Conservation (phyloP, 2,113 vertebrate genomes). For the Phyllostomus hastatus region DNA sequence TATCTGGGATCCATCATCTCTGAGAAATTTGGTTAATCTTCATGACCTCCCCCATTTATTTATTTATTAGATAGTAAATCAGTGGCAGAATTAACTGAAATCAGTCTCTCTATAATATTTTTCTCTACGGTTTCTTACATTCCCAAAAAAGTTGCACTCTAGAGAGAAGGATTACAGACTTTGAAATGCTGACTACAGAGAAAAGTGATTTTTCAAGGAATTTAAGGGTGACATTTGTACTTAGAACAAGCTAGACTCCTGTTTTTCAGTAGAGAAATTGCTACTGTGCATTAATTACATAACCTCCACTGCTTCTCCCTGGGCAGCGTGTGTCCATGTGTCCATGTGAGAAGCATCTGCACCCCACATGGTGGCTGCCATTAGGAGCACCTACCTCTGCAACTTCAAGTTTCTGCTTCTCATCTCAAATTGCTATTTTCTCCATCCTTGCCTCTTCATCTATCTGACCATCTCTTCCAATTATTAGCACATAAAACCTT, state of each 20-base stretch:
- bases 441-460: neutral
- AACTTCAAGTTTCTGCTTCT: neutral
- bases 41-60: neutral
- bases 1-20: neutral
- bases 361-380: neutral
- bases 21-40: neutral
- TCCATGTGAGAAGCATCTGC: neutral
- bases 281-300: conserved; percentile 20
- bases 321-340: fast-evolving
- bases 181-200: neutral
- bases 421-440: neutral
- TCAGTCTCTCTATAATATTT: neutral
- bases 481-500: neutral
- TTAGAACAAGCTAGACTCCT: conserved; percentile 16
- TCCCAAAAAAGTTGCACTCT: neutral
- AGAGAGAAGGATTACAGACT: neutral
- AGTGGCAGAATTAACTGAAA: neutral
- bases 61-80: conserved; percentile 24
- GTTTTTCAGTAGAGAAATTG: neutral
- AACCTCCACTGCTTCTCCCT: neutral
- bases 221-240: neutral
- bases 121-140: neutral
- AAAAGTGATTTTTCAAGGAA: conserved; percentile 2
- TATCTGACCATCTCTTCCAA: neutral
- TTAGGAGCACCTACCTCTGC: neutral